These are phyloP conservation scores for Arbacia lixula DNA, from an alignment of 53 echinoderm and acorn worm genomes.

Conservation along the genomic window DNA sequence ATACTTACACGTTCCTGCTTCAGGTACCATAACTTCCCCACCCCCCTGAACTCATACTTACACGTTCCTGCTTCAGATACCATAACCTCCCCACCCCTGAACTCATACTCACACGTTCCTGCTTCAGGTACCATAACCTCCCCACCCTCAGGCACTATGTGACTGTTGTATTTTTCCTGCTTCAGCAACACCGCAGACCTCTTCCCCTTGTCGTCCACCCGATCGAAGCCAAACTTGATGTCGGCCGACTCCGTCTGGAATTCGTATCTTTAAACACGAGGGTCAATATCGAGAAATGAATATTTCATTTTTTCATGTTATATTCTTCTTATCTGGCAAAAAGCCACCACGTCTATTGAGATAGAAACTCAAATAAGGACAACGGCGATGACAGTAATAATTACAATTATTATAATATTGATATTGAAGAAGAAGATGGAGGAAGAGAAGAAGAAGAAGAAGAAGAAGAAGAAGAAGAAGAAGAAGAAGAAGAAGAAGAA, in stretches of 20 bases:
- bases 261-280: constrained; percentile 70
- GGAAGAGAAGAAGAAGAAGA: too few species aligned
- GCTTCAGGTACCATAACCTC: constrained; percentile 67
- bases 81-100: constrained; percentile 75
- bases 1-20: constrained; percentile 90
- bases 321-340: too few species aligned
- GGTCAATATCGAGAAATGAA: too few species aligned
- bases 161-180: constrained; percentile 74
- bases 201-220: constrained; percentile 56
- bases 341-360: too few species aligned
- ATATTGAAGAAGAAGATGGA: too few species aligned
- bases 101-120: constrained; percentile 87
- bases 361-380: too few species aligned
- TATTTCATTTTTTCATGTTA: too few species aligned
- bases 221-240: constrained; percentile 63
- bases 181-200: constrained; percentile 60
- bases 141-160: constrained; percentile 85
- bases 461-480: constrained; percentile 31
- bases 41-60: constrained; percentile 89
- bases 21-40: constrained; percentile 69
- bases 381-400: too few species aligned
- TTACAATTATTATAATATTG: too few species aligned
- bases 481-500: constrained; percentile 18
- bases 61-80: constrained; percentile 78
- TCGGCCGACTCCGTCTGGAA: constrained; percentile 67